Percentiles rank a stretch among this genome's conserved stretches.
These are phyloP conservation scores for Drosophila maculinotata DNA, from an alignment of 2,888 invertebrate genomes.

Conservation along the genomic window DNA sequence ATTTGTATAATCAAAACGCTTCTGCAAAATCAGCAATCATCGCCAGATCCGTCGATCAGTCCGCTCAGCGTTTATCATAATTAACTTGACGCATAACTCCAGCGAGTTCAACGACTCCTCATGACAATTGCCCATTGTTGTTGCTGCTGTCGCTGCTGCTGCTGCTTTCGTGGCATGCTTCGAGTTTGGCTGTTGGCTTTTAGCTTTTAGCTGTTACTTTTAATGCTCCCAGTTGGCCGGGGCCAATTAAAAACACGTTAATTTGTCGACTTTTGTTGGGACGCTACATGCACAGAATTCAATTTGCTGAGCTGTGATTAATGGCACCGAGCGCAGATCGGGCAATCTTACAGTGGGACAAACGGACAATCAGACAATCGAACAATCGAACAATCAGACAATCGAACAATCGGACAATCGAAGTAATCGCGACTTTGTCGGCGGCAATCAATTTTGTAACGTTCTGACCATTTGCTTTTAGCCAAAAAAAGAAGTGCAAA, in stretches of 20 bases:
- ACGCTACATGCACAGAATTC: slow-evolving; percentile 60
- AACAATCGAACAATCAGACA: slow-evolving; percentile 4
- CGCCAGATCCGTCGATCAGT: slow-evolving; percentile 2
- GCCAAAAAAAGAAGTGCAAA: slow-evolving; percentile 7
- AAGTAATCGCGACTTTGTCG: slow-evolving; percentile 39
- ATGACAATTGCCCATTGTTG: slow-evolving; percentile 62
- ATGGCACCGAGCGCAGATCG: slow-evolving; percentile 33
- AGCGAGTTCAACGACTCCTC: slow-evolving; percentile 64
- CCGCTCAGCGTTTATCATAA: slow-evolving; percentile 49
- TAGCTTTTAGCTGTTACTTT: slow-evolving; percentile 51
- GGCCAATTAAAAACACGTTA: slow-evolving; percentile 74
- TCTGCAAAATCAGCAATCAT: slow-evolving; percentile 20
- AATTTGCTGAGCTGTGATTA: slow-evolving; percentile 70
- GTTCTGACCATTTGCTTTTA: slow-evolving; percentile 24
- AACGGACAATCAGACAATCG: slow-evolving; percentile 5
- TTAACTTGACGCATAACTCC: slow-evolving; percentile 52
- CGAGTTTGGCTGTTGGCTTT: slow-evolving; percentile 32
- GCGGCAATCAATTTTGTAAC: slow-evolving; percentile 50
- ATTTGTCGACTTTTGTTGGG: slow-evolving; percentile 67
- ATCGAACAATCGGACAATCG: slow-evolving; percentile 3
- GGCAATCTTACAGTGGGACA: slow-evolving; percentile 3
- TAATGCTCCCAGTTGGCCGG: slow-evolving; percentile 45
- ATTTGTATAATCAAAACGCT: slow-evolving; percentile 15
- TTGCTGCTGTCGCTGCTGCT: slow-evolving; percentile 17
- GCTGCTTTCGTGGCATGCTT: slow-evolving; percentile 36